Base-by-base conservation (phyloP, 2,113 vertebrate species). In the Glaucomys volans region DNA sequence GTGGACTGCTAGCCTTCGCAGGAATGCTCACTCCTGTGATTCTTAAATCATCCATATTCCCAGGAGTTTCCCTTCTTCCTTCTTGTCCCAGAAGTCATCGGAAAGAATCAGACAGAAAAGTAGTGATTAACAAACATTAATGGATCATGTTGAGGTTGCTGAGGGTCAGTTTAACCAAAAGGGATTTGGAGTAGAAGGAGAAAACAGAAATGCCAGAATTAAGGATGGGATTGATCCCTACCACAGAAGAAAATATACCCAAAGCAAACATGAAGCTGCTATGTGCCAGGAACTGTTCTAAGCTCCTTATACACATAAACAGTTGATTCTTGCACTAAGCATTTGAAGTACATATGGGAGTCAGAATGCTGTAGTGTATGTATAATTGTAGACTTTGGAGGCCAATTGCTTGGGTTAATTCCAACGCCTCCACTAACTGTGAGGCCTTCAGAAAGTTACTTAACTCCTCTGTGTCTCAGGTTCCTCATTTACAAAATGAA, bases 401-500 rank as follows among this genome's bases (percentile, higher is more conserved):
- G 28, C 37, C 52, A n/a, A 62, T 75, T 86, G 11, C 22, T 18
- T 90, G 32, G 9, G 52, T 81, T 90, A 81, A 80, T 44, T 87
- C 35, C 92, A 32, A 37, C 9, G 69, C 28, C 40, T 89, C 22
- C 85, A 14, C n/a, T 66, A 86, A 42, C 75, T 57, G 13, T 28
- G 57, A 83, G 37, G 4, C 16, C 30, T 75, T 28, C 28, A 91
- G 35, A 85, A 92, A 91, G 24, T 87, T 80, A 92, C 12, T 62
- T 91, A 64, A 80, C 14, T 59, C 32, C 8, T 91, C 69, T 50
- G 37, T 82, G 64, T 67, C 74, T 95, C 32, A 72, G 24, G 52
- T 69, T 86, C 24, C 83, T 91, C 94, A 76, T 90, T 93, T 87
- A 83, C n/a, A 95, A 96, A 96, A 81, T 69, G 62, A 96, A 88